phyloP scores from a whole-genome alignment of 2,888 invertebrate species.

The Diarsia mendica region DNA sequence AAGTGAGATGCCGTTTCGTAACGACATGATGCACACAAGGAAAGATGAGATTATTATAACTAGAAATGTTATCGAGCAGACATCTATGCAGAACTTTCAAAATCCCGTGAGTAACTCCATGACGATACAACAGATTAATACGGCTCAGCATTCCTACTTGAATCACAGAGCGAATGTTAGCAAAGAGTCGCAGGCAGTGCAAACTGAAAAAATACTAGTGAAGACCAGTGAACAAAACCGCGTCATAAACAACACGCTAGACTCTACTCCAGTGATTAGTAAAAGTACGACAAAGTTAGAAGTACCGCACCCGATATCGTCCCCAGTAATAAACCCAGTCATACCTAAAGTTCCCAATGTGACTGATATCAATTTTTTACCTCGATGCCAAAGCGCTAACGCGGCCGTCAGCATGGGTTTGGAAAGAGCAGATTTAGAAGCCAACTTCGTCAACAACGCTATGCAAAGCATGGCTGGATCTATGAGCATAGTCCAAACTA shows the following conservation, averaged over 20 bases:
- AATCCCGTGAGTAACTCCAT: conserved; percentile 83
- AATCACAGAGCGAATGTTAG: conserved; percentile 80
- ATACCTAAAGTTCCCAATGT: conserved; percentile 86
- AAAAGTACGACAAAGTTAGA: conserved; percentile 85
- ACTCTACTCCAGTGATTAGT: conserved; percentile 80
- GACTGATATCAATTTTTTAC: conserved; percentile 85
- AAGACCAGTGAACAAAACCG: conserved; percentile 81
- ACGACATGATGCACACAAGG: conserved; percentile 77
- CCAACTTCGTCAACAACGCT: conserved; percentile 75
- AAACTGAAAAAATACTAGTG: conserved; percentile 82
- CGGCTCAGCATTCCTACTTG: conserved; percentile 81
- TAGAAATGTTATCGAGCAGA: conserved; percentile 82
- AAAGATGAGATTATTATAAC: conserved; percentile 86
- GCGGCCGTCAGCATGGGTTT: conserved; percentile 84
- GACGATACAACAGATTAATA: conserved; percentile 86
- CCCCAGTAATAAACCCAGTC: conserved; percentile 86
- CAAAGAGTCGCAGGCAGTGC: conserved; percentile 85
- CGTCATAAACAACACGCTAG: conserved; percentile 76
- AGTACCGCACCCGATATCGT: conserved; percentile 88
- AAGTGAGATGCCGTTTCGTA: conserved; percentile 81
- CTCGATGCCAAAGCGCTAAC: conserved; percentile 87
- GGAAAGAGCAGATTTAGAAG: conserved; percentile 83
- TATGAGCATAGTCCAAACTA: conserved; percentile 80
- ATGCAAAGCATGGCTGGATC: conserved; percentile 81
- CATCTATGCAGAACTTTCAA: conserved; percentile 81